Base-by-base conservation (phyloP, 2,797 vertebrate species). In the Menidia menidia region DNA sequence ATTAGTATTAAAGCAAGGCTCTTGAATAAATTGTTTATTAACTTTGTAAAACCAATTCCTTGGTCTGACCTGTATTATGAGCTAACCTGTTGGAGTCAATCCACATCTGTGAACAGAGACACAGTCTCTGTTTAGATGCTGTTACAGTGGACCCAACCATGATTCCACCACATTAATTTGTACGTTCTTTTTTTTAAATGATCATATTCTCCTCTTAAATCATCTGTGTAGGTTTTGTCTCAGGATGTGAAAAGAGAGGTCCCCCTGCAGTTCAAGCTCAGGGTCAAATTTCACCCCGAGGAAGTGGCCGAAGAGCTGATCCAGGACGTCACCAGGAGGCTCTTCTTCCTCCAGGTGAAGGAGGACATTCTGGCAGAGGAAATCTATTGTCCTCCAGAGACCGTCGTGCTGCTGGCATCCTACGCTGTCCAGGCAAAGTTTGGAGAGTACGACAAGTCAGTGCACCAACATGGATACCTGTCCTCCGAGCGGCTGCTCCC, bases 301-400 rank as follows among this genome's bases (percentile, higher is more conserved):
- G 98, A 99, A 0, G 97, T 97, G 74, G 11, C 93, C 0, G 97
- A 98, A 64, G 98, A 99, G 87, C 94, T 99, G 80, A 97, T 99
- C 90, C 98, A 99, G 93, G 97, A 99, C 68, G 93, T 98, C 88
- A 99, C 98, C 0, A 96, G 96, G 87, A 97, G 93, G 91, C 95
- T 98, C 1, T 98, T 98, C 93, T 99, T 98, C 91, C 92, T 99
- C 52, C 97, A 99, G 84, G 93, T 95, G 76, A 99, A 97, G 87
- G 97, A 99, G 2, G 92, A 88, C 19, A 93, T 99, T 25, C 93
- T 99, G 66, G 91, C 82, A 0, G 97, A 98, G 13, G 95, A 96
- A 4, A 87, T 97, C 81, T 99, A 98, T 93, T 98, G 96, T 61
- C 97, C 97, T 0, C 97, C 98, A 0, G 98, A 99, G 94, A 93